Conservation (phyloP, 2,113 vertebrate species). For the Dasyprocta punctata region DNA sequence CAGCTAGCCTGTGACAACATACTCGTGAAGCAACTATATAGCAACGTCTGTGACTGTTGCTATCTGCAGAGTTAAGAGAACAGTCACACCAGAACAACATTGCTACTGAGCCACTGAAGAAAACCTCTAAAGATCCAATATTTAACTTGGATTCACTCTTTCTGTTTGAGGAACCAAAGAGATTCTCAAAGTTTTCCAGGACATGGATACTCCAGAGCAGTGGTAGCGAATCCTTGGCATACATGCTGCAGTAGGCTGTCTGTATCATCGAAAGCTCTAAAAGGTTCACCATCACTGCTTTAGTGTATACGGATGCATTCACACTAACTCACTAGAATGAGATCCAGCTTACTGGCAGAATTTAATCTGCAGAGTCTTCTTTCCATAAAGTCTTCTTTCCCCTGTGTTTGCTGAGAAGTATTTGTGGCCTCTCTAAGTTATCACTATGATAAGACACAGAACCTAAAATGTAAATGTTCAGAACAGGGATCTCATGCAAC, state of each 20-base stretch:
- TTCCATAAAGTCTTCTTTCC: background rate
- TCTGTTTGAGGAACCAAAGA: too few relatives aligned
- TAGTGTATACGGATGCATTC: background rate
- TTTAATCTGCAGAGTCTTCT: background rate
- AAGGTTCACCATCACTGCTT: background rate
- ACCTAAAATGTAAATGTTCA: background rate
- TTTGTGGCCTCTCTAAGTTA: fast-evolving
- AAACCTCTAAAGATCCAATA: background rate
- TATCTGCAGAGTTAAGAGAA: background rate
- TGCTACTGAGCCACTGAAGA: background rate
- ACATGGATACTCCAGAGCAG: background rate
- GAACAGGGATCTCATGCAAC: background rate
- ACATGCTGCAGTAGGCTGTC: background rate
- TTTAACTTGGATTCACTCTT: background rate
- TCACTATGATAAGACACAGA: background rate
- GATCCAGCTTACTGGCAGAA: background rate
- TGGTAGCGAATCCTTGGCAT: background rate
- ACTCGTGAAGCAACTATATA: background rate
- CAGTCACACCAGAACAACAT: background rate
- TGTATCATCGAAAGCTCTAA: background rate
- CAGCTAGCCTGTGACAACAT: background rate
- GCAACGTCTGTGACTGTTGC: background rate
- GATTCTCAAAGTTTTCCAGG: background rate
- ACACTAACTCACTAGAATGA: background rate
- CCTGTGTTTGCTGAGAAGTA: background rate